Base-by-base conservation (phyloP, 2,113 vertebrate genomes). In the Gallinago jamesoni region DNA sequence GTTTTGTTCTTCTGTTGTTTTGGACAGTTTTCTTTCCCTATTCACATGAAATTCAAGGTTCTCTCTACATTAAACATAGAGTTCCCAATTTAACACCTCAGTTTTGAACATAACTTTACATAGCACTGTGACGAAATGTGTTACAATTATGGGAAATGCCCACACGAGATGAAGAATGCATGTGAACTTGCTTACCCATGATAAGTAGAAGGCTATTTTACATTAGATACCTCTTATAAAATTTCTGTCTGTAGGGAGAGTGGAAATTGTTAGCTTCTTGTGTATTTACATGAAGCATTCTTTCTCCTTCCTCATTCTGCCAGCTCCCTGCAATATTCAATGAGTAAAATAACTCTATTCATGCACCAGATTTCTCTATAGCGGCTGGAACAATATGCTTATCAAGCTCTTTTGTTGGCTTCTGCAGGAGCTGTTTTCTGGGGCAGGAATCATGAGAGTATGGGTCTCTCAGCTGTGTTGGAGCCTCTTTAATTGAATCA, bases 331-430 rank as follows among this genome's bases (percentile, higher is more conserved):
- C n/a, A 45, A 37, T 86, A 80, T 80, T 90, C 68, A 90, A 2
- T 69, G 63, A 66, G 72, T 73, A 35, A 67, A 92, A 86, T 94
- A 18, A 80, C 64, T 64, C 82, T 76, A 53, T 94, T 92, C 72
- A 70, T 57, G 47, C 41, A 73, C 16, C 4, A 27, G 47, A 77
- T 80, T 93, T 90, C 45, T 92, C 59, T 83, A 4, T 59, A 83
- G 63, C 21, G 14, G 50, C 72, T 80, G 79, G n/a, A 86, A 92
- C 79, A 95, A 84, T 88, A 66, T 25, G n/a, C 50, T 86, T 93
- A 66, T 80, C 84, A 57, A 80, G 55, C 79, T 83, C 79, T 88
- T 87, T 90, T 86, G 63, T 93, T 93, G 47, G 31, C 59, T 93
- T 92, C 41, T 92, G 67, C 53, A 92, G 55, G 31, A 94, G 47